Evolutionary conservation across 1,140 invertebrate species (phyloP).

Genomic region (Caenorhabditis remanei): DNA sequence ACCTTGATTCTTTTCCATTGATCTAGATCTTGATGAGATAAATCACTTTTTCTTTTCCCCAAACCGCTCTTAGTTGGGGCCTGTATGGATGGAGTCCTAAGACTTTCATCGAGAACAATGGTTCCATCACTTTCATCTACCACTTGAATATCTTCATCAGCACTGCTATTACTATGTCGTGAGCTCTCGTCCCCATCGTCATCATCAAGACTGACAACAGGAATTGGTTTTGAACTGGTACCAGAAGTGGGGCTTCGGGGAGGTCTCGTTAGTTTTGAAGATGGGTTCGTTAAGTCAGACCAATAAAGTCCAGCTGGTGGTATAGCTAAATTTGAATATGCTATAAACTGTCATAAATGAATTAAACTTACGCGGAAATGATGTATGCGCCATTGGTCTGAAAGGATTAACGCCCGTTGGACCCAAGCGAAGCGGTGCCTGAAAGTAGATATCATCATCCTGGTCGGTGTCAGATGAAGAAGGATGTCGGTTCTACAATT

Average conservation of each 20-base stretch:
- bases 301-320: not conserved
- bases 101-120: not conserved
- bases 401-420: not conserved
- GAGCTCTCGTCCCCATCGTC: not conserved
- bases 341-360: not conserved
- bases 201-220: not conserved
- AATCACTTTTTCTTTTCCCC: not conserved
- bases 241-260: not conserved
- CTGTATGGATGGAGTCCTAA: not conserved
- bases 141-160: not conserved
- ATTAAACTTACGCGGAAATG: not conserved
- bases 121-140: not conserved
- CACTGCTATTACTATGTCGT: not conserved
- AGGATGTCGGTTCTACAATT: slow-evolving; percentile 1
- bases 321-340: not conserved
- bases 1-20: not conserved
- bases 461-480: slow-evolving; percentile 44
- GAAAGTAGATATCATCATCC: slow-evolving; percentile 49
- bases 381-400: not conserved
- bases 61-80: not conserved
- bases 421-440: slow-evolving; percentile 25
- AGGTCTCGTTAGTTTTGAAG: not conserved
- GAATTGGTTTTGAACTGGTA: not conserved
- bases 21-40: not conserved
- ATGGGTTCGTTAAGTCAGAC: not conserved